These are phyloP conservation scores for Adelosebastes latens DNA, from an alignment of 2,797 vertebrate genomes.

Conservation along the genomic window DNA sequence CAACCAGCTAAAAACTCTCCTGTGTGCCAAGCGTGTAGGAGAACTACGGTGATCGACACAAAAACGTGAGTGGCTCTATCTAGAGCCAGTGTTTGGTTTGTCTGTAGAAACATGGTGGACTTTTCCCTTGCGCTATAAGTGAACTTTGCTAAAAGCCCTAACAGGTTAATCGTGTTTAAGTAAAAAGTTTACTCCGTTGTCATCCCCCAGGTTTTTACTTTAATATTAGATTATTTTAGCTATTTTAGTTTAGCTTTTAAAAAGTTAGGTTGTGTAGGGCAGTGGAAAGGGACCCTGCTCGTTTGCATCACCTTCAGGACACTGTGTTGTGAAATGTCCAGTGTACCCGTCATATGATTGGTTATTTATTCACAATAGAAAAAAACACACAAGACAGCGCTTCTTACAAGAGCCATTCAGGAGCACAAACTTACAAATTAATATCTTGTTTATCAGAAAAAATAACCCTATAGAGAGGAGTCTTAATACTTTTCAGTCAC, in stretches of 20 bases:
- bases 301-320: neutral
- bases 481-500: neutral
- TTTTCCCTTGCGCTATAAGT: neutral
- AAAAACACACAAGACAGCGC: neutral
- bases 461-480: neutral
- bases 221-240: neutral
- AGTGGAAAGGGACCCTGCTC: neutral
- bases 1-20: neutral
- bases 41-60: neutral
- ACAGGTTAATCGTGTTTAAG: neutral
- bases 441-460: neutral
- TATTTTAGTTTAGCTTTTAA: neutral
- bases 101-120: neutral
- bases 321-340: neutral
- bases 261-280: neutral
- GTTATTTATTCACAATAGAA: neutral
- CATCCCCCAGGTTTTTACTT: neutral
- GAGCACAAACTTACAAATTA: neutral
- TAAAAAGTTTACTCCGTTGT: neutral
- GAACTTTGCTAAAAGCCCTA: neutral
- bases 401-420: neutral
- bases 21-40: neutral
- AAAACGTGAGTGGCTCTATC: fast-evolving
- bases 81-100: neutral
- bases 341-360: neutral